Base-by-base conservation (phyloP, 92 coral and sea anemone genomes). In the Phymanthus crucifer region DNA sequence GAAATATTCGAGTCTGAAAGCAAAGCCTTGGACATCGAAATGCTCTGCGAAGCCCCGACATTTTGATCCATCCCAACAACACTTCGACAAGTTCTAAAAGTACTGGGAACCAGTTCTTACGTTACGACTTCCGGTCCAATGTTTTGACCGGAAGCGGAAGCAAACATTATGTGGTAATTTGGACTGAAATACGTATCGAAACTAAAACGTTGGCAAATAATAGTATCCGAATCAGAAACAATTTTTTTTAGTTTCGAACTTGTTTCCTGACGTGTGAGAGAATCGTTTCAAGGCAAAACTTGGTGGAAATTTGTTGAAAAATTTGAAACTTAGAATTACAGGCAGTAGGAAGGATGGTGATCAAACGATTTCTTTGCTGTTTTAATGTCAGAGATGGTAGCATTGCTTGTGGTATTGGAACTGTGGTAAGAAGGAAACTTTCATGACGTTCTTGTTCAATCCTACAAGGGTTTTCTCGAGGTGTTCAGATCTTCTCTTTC, bases 351-450 rank as follows among this genome's bases (percentile, higher is more conserved):
- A 38, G 26, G 26, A 89, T 86, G 93, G 73, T 37, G 29, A 52
- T 89, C 3, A 64, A 82, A 38, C 74, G 71, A 37, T 89, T 89
- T 38, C 78, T 89, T 33, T 89, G 82, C 32, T 89, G 93, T 83
- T 82, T 89, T 70, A 82, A 66, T 34, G 46, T 78, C 35, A 32
- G 57, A 7, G 93, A 86, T 48, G 93, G 93, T 47, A 86, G 90
- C 14, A 82, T 84, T 73, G 37, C 82, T 26, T 89, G 93, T 38
- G 93, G 83, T 1, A 36, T 79, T 56, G 77, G 82, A 72, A 77
- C 90, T 23, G 65, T 89, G 87, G 93, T 89, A 86, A 45, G 84
- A 74, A 47, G 26, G 9, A n/a, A 40, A 72, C n/a, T n/a, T 69
- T 32, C 14, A 14, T 43, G 2, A 43, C 48, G n/a, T n/a, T n/a